phyloP scores from a whole-genome alignment of 2,797 vertebrate genomes.

The Onychomys torridus region DNA sequence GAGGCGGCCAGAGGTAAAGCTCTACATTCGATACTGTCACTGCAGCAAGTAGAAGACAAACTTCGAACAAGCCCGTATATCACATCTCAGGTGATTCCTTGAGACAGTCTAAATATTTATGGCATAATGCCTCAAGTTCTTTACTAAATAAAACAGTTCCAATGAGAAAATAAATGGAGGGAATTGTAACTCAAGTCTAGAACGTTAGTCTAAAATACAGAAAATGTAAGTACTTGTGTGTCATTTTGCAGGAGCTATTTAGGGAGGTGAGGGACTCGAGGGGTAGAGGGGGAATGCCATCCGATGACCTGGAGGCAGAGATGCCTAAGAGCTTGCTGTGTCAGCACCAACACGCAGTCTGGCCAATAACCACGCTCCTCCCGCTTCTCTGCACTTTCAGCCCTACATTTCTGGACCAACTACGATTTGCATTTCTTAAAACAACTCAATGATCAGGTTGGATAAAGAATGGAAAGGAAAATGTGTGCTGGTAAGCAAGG shows the following conservation, averaged over 20 bases:
- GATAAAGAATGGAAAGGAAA: not conserved
- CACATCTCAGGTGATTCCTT: constrained; percentile 41
- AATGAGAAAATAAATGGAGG: constrained; percentile 45
- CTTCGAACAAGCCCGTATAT: not conserved
- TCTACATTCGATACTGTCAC: not conserved
- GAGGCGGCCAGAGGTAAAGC: constrained; percentile 34
- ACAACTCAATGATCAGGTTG: not conserved
- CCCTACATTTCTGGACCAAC: not conserved
- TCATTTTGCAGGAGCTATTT: not conserved
- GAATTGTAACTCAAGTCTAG: not conserved
- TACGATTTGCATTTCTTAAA: not conserved
- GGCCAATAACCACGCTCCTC: not conserved
- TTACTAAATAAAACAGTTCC: constrained; percentile 15
- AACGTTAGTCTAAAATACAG: not conserved
- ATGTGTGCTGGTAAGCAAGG: not conserved
- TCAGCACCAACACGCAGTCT: too few relatives aligned
- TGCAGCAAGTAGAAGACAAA: constrained; percentile 47
- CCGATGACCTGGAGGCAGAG: not conserved
- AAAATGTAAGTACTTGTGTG: not conserved
- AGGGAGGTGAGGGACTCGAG: not conserved
- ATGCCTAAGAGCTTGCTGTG: not conserved
- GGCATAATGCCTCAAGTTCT: constrained; percentile 24
- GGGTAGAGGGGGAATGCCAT: not conserved
- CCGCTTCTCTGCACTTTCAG: not conserved
- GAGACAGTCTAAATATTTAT: constrained; percentile 34